Base-by-base conservation (phyloP, 35 echinoderm and acorn worm genomes). In the Amphiura filiformis region DNA sequence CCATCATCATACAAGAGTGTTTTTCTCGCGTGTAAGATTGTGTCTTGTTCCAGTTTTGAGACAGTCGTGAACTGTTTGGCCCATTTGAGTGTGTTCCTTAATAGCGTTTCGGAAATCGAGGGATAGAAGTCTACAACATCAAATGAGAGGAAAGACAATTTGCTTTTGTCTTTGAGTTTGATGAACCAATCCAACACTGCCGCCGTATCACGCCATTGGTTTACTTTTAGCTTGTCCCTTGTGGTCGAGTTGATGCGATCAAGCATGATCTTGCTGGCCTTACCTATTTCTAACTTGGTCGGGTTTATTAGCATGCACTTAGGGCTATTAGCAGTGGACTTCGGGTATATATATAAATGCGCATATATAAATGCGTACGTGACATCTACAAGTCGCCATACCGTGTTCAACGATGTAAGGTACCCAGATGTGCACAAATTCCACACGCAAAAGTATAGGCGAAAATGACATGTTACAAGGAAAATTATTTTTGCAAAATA, bases 281-380 rank as follows among this genome's bases (percentile, higher is more conserved):
- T 70, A 4, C 28, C 61, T 26, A 70, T 4, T n/a, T 70, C 61
- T n/a, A 23, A 70, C 26, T 70, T 70, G 61, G 26, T 11, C 7
- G 7, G 34, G n/a, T n/a, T n/a, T n/a, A n/a, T 89, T 87, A 47
- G 35, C 31, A 22, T 87, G 3, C 86, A 47, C 4, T 47, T 47
- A 4, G 41, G 41, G 41, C n/a, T 47, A 47, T 4, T 47, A 9
- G 4, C 41, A n/a, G n/a, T n/a, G n/a, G n/a, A n/a, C n/a, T n/a
- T n/a, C n/a, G n/a, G n/a, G n/a, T n/a, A n/a, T n/a, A n/a, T n/a
- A n/a, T n/a, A n/a, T n/a, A n/a, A n/a, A n/a, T n/a, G n/a, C n/a
- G n/a, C n/a, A n/a, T n/a, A n/a, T n/a, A n/a, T n/a, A n/a, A n/a
- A n/a, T n/a, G n/a, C n/a, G n/a, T n/a, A n/a, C n/a, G n/a, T n/a